These are phyloP conservation scores for Neopipo cinnamomea DNA, from an alignment of 2,113 vertebrate species.

Conservation along the genomic window DNA sequence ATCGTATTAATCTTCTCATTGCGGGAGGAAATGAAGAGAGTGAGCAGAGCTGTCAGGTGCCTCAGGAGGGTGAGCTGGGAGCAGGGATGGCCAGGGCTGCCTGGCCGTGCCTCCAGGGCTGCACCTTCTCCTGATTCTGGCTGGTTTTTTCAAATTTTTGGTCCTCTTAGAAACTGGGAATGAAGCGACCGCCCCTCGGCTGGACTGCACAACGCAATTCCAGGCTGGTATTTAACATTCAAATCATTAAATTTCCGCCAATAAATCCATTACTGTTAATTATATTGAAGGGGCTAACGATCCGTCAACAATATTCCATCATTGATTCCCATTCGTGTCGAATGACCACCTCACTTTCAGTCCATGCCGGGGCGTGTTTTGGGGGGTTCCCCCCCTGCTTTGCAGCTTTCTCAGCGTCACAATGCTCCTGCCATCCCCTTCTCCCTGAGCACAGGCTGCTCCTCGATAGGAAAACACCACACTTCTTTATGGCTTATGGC, in stretches of 20 bases:
- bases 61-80: neutral
- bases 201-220: neutral
- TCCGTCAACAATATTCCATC: constrained; percentile 54
- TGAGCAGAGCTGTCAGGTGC: constrained; percentile 41
- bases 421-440: constrained; percentile 33
- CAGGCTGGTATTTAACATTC: constrained; percentile 60
- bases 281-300: constrained; percentile 71
- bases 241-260: constrained; percentile 63
- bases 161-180: neutral
- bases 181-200: fast-evolving
- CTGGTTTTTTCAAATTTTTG: neutral
- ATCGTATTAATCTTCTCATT: constrained; percentile 76
- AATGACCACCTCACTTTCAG: neutral
- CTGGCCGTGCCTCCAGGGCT: neutral
- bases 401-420: neutral
- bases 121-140: neutral
- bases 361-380: fast-evolving
- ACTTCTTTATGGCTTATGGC: constrained; percentile 86
- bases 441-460: constrained; percentile 69
- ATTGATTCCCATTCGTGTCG: constrained; percentile 43
- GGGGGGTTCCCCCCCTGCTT: neutral
- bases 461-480: constrained; percentile 72
- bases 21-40: constrained; percentile 73
- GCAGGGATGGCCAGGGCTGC: neutral
- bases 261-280: constrained; percentile 79